These are phyloP conservation scores for Eupelmus urozonus DNA, from an alignment of 2,888 invertebrate species.

Conservation along the genomic window DNA sequence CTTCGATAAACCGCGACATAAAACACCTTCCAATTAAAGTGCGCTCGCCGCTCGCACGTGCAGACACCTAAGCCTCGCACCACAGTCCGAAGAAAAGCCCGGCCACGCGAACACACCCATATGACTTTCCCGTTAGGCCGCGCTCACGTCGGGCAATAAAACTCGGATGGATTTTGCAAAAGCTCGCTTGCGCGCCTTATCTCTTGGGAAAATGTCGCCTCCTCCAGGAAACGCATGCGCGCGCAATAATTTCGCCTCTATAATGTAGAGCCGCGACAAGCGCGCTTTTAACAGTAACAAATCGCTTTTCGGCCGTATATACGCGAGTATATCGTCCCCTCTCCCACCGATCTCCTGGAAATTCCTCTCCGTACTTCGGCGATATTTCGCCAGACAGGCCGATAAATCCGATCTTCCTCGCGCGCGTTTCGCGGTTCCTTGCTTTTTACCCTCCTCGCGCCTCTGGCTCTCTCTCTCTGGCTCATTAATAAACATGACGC, in stretches of 20 bases:
- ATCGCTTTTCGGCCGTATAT: not conserved
- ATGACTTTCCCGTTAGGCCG: slow-evolving; percentile 28
- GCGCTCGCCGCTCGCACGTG: not conserved
- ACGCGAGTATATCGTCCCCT: not conserved
- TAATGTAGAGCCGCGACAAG: not conserved
- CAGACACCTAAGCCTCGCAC: not conserved
- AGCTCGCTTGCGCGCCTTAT: not conserved
- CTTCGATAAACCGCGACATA: slow-evolving; percentile 17
- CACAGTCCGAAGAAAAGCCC: not conserved
- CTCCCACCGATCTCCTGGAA: slow-evolving; percentile 5
- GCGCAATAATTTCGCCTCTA: not conserved
- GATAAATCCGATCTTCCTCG: slow-evolving; percentile 21
- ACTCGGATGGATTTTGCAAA: slow-evolving; percentile 14
- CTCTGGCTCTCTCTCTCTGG: not conserved
- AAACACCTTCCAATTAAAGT: slow-evolving; percentile 33
- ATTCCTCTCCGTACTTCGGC: slow-evolving; percentile 23
- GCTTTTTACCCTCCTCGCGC: no score
- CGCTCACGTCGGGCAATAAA: slow-evolving; percentile 6
- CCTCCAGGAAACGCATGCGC: no score
- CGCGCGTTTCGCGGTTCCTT: not conserved
- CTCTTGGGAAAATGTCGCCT: not conserved
- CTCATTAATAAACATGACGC: slow-evolving; percentile 46
- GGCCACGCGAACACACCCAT: slow-evolving; percentile 1
- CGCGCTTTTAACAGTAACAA: not conserved
- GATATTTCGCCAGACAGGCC: slow-evolving; percentile 27